A percentile compares a stretch with the other conserved stretches of the same genome.
Evolutionary conservation across 2,888 invertebrate genomes (phyloP).

Genomic region (Sphinx pinastri): DNA sequence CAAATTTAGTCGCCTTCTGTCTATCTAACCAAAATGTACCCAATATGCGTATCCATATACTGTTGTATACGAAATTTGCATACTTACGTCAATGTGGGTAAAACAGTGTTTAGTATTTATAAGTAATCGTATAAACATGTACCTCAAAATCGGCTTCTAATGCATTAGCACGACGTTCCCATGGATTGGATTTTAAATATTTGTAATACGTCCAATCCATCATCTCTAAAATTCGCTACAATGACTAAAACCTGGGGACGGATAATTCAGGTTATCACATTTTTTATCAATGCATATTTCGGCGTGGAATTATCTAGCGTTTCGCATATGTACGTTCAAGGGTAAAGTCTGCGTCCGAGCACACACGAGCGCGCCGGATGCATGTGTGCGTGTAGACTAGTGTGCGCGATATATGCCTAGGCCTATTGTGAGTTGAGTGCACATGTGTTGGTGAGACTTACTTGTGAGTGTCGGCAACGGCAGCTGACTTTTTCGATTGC

Average conservation of each 20-base stretch:
- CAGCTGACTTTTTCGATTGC: slow-evolving; percentile 76
- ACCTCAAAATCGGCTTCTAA: slow-evolving; percentile 1
- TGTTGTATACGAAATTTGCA: background rate
- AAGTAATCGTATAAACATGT: background rate
- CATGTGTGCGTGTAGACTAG: slow-evolving; percentile 56
- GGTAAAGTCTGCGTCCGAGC: slow-evolving; percentile 77
- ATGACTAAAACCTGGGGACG: slow-evolving; percentile 51
- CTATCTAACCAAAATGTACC: too few species aligned
- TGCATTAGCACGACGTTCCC: background rate
- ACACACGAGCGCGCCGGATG: slow-evolving; percentile 57
- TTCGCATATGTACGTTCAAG: slow-evolving; percentile 78
- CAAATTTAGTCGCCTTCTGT: too few species aligned
- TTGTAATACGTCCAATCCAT: slow-evolving; percentile 14
- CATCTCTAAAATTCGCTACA: slow-evolving; percentile 16
- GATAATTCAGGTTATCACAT: slow-evolving; percentile 72
- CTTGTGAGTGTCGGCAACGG: slow-evolving; percentile 66
- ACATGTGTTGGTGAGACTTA: slow-evolving; percentile 53
- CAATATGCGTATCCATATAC: background rate
- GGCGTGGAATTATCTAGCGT: slow-evolving; percentile 71
- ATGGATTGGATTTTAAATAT: background rate
- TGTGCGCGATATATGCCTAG: slow-evolving; percentile 58
- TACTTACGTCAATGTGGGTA: slow-evolving; percentile 1
- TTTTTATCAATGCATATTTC: slow-evolving; percentile 80
- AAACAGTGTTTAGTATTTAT: background rate
- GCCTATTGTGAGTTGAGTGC: slow-evolving; percentile 65